These are phyloP conservation scores for Mimachlamys varia DNA, from an alignment of 2,888 invertebrate species.

Conservation along the genomic window DNA sequence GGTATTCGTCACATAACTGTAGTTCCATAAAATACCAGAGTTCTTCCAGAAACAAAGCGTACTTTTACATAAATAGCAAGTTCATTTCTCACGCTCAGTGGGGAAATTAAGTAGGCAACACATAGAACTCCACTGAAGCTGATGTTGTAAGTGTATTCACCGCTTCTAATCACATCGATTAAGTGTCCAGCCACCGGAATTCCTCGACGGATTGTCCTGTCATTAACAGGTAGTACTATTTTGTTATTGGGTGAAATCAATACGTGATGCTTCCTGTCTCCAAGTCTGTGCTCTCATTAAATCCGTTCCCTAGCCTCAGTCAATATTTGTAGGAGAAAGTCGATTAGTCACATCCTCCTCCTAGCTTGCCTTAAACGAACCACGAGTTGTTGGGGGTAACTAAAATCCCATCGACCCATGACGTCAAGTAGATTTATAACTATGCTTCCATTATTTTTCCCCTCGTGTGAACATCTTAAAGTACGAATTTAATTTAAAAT, in stretches of 20 bases:
- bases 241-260: conserved; percentile 20
- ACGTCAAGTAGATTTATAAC: conserved; percentile 3
- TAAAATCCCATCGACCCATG: not conserved
- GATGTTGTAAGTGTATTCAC: not conserved
- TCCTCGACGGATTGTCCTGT: not conserved
- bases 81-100: not conserved
- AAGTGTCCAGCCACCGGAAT: not conserved
- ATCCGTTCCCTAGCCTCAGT: not conserved
- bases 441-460: not conserved
- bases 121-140: not conserved
- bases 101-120: not conserved
- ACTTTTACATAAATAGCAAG: not conserved
- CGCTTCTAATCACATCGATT: not conserved
- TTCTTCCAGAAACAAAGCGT: not conserved
- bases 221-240: not conserved
- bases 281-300: not conserved
- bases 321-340: conserved; percentile 34
- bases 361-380: not conserved
- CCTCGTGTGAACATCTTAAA: not conserved
- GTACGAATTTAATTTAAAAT: conserved; percentile 6
- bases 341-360: conserved; percentile 26
- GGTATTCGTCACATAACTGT: not conserved
- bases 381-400: not conserved
- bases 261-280: conserved; percentile 12
- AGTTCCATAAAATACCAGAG: not conserved